A percentile compares a stretch with the other conserved stretches of the same genome.
Conservation (phyloP, 2,113 vertebrate species). For the Meleagris gallopavo region DNA sequence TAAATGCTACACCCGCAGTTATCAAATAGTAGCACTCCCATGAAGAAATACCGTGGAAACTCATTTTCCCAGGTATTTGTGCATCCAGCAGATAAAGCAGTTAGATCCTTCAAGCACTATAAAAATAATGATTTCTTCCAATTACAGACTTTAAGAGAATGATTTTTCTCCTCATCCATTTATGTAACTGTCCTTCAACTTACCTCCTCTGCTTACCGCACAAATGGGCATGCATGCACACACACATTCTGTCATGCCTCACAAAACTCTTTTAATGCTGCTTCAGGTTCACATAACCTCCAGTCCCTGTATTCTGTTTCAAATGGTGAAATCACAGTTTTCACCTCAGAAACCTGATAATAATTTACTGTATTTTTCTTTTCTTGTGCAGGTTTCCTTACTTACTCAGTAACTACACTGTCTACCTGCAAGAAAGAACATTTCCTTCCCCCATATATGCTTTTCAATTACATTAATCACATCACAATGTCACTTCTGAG, state of each 20-base stretch:
- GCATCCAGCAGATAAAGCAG: not conserved
- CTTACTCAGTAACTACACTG: not conserved
- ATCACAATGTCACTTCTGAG: not conserved
- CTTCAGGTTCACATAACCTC: not conserved
- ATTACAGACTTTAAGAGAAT: not conserved
- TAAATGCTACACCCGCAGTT: not conserved
- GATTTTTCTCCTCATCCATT: not conserved
- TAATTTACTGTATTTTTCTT: not conserved
- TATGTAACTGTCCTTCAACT: not conserved
- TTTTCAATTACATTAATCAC: not conserved
- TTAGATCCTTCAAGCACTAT: not conserved
- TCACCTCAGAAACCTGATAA: not conserved
- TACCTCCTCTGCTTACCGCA: not conserved
- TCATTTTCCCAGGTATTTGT: rapidly evolving
- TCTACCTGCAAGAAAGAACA: not conserved
- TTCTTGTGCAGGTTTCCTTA: not conserved
- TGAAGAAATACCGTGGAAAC: rapidly evolving
- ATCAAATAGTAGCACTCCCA: not conserved
- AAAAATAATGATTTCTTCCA: not conserved
- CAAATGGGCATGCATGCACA: no score
- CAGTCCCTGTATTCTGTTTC: not conserved
- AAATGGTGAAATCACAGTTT: not conserved
- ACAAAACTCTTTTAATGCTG: not conserved
- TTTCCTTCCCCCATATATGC: not conserved
- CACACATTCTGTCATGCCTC: not conserved